phyloP scores from a whole-genome alignment of 2,888 invertebrate species.

The Drosophila algonquin region DNA sequence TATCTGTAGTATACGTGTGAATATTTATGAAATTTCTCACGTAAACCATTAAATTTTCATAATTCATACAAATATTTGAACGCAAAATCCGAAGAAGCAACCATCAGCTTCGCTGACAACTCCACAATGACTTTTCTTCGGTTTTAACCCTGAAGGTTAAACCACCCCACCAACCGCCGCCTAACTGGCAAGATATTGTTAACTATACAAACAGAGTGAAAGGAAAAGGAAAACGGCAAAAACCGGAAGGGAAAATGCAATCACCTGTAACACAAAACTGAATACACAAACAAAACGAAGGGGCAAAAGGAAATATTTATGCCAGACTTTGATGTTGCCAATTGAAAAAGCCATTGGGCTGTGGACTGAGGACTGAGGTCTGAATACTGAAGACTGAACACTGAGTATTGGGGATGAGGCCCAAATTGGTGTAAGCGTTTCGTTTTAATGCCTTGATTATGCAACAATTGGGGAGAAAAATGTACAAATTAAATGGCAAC shows the following conservation, averaged over 20 bases:
- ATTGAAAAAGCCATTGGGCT: constrained; percentile 44
- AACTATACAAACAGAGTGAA: constrained; percentile 65
- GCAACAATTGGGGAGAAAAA: constrained; percentile 42
- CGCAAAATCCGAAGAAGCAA: constrained; percentile 39
- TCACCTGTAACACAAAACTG: constrained; percentile 77
- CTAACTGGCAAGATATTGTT: constrained; percentile 56
- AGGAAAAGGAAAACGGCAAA: constrained; percentile 15
- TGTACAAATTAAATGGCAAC: constrained; percentile 55
- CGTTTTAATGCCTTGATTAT: constrained; percentile 70
- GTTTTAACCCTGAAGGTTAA: constrained; percentile 13
- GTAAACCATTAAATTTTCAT: constrained; percentile 36
- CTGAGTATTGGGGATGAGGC: constrained; percentile 2
- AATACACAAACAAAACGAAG: constrained; percentile 67
- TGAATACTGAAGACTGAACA: not conserved
- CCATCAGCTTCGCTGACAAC: constrained; percentile 25
- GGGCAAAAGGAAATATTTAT: constrained; percentile 52
- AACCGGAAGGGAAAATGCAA: constrained; percentile 61
- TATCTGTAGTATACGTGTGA: not conserved
- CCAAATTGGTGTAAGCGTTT: constrained; percentile 51
- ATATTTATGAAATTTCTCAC: constrained; percentile 22
- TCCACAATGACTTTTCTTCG: constrained; percentile 11
- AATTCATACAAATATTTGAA: constrained; percentile 63
- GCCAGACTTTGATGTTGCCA: constrained; percentile 73
- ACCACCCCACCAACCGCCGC: constrained; percentile 1
- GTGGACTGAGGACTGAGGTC: not conserved